Conservation (phyloP, 2,888 invertebrate species). For the Amitus sp. region DNA sequence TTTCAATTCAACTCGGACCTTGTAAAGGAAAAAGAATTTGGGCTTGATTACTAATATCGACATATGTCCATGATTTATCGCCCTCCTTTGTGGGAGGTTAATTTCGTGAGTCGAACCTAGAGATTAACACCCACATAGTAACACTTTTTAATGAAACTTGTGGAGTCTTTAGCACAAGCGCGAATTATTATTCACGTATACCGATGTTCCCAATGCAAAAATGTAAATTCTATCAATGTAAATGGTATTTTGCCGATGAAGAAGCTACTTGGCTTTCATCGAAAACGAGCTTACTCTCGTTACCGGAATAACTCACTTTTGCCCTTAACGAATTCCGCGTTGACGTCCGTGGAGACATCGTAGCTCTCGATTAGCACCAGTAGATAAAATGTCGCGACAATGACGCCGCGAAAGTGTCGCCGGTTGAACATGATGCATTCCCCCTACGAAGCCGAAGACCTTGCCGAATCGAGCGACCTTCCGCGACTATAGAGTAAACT, state of each 20-base stretch:
- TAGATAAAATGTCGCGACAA: no score
- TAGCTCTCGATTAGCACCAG: conserved; percentile 50
- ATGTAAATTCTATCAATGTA: neutral
- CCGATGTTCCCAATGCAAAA: conserved; percentile 33
- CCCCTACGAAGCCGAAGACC: conserved; percentile 57
- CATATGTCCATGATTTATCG: neutral
- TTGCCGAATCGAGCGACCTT: conserved; percentile 30
- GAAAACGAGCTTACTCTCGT: neutral
- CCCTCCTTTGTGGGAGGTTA: neutral
- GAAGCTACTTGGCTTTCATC: neutral
- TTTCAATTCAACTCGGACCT: neutral
- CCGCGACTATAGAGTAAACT: conserved; percentile 26
- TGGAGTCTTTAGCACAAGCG: conserved; percentile 17
- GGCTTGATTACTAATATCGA: neutral
- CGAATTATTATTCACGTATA: conserved; percentile 26
- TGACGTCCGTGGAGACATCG: conserved; percentile 57
- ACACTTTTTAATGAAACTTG: conserved; percentile 25
- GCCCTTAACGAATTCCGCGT: conserved; percentile 80
- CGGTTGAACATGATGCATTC: conserved; percentile 64
- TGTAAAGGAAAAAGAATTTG: neutral
- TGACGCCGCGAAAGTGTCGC: conserved; percentile 45
- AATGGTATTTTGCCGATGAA: neutral
- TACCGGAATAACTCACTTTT: conserved; percentile 74
- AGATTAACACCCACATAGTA: conserved; percentile 30
- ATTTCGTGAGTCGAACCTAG: conserved; percentile 4